Evolutionary conservation across 2,797 vertebrate genomes (phyloP), one percentile per base, ranked within the genome.

Genomic region (Geotria australis): DNA sequence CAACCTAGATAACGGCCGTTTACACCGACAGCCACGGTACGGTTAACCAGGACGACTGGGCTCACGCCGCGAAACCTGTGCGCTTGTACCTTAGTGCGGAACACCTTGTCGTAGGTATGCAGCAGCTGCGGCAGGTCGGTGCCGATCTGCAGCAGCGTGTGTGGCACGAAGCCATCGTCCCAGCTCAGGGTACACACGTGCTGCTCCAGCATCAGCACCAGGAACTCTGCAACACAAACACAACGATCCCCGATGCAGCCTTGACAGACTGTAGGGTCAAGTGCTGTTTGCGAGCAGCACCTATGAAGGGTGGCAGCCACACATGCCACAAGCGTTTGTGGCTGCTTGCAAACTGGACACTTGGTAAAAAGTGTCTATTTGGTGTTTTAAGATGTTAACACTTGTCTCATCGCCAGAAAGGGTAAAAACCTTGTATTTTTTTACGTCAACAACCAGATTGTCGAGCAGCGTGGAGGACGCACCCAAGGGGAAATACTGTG

Each of bases 401-500:
- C n/a, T n/a, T n/a, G n/a, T n/a, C n/a, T n/a, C n/a, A n/a, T n/a
- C n/a, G n/a, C n/a, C n/a, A n/a, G n/a, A n/a, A n/a, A n/a, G n/a
- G n/a, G n/a, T n/a, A n/a, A n/a, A n/a, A n/a, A n/a, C n/a, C n/a
- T n/a, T n/a, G n/a, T n/a, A n/a, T n/a, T n/a, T n/a, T n/a, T 3
- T 38, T 5, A 38, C 5, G 38, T 38, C 4, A 38, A 38, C 5
- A 38, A 38, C 24, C 38, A 38, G 24, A 38, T 38, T 38, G 24
- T 24, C 3, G 24, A 38, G 24, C 24, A 38, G 24, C 38, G 24
- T 24, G 24, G 24, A 38, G 1, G 49, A 63, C 57, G 71, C 70
- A 83, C 91, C 91, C 63, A 96, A 65, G 53, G 89, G 89, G 59
- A 98, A 96, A 71, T 93, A 96, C 61, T 81, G 76, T 10, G 91